These are phyloP conservation scores for Homalodisca vitripennis DNA, from an alignment of 1,140 invertebrate genomes.

Conservation along the genomic window DNA sequence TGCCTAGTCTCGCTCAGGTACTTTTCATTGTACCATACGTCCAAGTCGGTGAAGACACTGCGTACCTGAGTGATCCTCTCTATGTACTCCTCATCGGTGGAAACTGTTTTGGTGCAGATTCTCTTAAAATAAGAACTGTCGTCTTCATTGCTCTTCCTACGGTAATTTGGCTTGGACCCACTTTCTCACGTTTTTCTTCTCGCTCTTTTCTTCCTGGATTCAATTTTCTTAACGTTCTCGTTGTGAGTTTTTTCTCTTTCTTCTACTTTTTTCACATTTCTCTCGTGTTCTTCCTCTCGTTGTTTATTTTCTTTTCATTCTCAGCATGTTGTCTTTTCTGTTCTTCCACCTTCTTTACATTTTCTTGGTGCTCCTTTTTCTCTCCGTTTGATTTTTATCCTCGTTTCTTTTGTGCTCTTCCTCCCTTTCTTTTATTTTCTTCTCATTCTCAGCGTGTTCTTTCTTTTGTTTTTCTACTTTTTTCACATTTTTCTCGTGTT, in stretches of 20 bases:
- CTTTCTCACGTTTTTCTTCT: neutral
- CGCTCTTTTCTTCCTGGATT: neutral
- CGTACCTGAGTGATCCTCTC: neutral
- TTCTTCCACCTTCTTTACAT: neutral
- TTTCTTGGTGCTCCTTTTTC: conserved; percentile 3
- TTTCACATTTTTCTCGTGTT: neutral
- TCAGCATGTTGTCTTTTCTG: neutral
- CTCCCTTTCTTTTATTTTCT: neutral
- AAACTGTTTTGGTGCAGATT: neutral
- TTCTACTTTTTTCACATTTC: neutral
- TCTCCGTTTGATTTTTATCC: neutral
- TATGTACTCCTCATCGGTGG: neutral
- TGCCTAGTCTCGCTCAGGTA: neutral
- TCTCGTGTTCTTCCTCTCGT: neutral
- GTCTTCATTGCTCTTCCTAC: neutral
- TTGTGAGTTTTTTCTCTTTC: neutral
- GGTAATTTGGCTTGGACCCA: neutral
- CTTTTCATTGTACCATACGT: neutral
- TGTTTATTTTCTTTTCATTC: neutral
- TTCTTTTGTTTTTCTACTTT: neutral
- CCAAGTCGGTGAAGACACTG: neutral
- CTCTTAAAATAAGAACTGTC: neutral
- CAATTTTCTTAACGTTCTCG: neutral
- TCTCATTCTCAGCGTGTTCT: neutral
- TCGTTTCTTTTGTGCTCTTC: neutral